A percentile compares a stretch with the other conserved stretches of the same genome.
These are phyloP conservation scores for Charadrius vociferus DNA, from an alignment of 2,113 vertebrate genomes.

Conservation along the genomic window DNA sequence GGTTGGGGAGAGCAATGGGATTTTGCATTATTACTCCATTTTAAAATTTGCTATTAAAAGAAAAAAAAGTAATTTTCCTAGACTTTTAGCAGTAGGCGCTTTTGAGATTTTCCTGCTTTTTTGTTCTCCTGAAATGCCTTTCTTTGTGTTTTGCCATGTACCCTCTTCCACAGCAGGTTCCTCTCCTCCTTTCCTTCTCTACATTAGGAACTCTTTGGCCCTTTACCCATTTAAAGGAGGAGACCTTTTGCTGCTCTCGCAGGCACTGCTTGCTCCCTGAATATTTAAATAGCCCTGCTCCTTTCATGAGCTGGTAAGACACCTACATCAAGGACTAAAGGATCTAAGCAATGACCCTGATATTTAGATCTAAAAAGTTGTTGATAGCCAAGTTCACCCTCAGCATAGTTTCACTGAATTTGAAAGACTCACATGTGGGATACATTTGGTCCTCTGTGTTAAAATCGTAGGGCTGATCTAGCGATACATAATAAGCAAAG, in stretches of 20 bases:
- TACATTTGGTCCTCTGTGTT: background rate
- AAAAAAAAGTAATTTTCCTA: background rate
- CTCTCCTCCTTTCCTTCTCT: background rate
- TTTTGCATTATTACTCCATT: background rate
- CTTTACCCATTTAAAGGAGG: background rate
- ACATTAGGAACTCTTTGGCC: background rate
- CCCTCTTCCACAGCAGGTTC: background rate
- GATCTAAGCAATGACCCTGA: constrained; percentile 23
- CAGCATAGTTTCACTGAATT: background rate
- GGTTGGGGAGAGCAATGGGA: background rate
- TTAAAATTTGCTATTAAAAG: background rate
- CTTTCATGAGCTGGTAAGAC: constrained; percentile 4
- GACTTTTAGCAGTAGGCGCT: background rate
- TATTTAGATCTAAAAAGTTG: constrained; percentile 32
- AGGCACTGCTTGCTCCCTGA: background rate
- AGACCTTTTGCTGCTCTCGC: background rate
- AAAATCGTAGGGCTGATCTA: background rate
- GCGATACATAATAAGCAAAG: constrained; percentile 7
- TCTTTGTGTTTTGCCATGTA: background rate
- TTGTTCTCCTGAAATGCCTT: background rate
- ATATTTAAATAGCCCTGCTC: constrained; percentile 11
- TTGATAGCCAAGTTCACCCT: constrained; percentile 19
- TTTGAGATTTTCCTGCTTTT: background rate
- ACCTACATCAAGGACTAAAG: constrained; percentile 8
- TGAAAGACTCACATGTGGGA: background rate